Conservation (phyloP, 30 jellyfish, hydroid and myxozoan genomes). For the Cassiopea xamachana region DNA sequence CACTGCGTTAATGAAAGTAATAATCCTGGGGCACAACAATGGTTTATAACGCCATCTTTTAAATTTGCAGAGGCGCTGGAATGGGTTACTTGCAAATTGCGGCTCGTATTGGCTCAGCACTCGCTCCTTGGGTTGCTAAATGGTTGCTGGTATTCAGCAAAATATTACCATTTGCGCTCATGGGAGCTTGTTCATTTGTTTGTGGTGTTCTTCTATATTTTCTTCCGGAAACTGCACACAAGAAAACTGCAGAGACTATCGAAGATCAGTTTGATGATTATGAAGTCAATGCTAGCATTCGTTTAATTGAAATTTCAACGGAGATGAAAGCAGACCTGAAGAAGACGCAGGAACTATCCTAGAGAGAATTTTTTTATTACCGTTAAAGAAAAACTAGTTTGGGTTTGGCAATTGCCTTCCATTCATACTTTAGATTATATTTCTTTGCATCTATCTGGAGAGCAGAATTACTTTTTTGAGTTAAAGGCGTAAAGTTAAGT, state of each 20-base stretch:
- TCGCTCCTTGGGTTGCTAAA: conserved; percentile 91
- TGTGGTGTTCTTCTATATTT: conserved; percentile 32
- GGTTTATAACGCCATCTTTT: neutral
- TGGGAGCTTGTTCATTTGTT: conserved; percentile 68
- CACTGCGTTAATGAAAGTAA: too few species aligned
- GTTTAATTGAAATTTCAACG: neutral
- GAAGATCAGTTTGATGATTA: conserved; percentile 42
- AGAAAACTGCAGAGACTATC: conserved; percentile 73
- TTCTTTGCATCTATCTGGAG: too few species aligned
- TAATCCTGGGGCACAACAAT: neutral
- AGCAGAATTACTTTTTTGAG: too few species aligned
- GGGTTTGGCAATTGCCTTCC: neutral
- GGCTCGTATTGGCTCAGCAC: conserved; percentile 82
- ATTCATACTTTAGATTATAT: too few species aligned
- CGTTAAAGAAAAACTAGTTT: too few species aligned
- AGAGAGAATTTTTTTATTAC: neutral
- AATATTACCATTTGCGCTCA: conserved; percentile 66
- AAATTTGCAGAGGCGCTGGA: conserved; percentile 61
- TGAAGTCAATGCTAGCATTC: neutral
- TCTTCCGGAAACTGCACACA: conserved; percentile 77
- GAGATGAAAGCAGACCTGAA: neutral
- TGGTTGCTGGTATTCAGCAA: conserved; percentile 23
- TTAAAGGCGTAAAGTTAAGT: too few species aligned
- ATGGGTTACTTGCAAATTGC: conserved; percentile 84
- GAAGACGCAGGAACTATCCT: neutral